Evolutionary conservation across 2,888 invertebrate species (phyloP), one percentile per base, ranked within the genome.

Genomic region (Agapetus fuscipes): DNA sequence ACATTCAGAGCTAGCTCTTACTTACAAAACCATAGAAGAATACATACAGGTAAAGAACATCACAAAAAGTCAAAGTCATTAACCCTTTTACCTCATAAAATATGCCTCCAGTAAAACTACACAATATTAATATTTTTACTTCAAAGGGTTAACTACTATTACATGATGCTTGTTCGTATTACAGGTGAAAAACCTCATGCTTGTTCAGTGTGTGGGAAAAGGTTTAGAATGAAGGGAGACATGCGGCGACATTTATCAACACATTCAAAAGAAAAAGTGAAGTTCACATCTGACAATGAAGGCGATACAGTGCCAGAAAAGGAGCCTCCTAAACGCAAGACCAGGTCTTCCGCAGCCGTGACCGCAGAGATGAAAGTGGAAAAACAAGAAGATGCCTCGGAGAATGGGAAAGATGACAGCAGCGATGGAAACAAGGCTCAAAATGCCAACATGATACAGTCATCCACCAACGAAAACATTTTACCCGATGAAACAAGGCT

Each of bases 1-100:
- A 76, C 79, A 14, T 91, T 91, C 65, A 69, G 90, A 28, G 88
- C 90, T 7, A 85, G 87, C 31, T 86, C 85, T 4, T 90, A 90
- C 63, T 59, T 89, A 7, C 81, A 85, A 52, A 84, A 80, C 53
- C 90, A 91, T 59, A 74, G 87, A 51, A 70, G 86, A 47, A 86
- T 87, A 39, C 90, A 90, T 53, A 90, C 90, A 12, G 89, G 83
- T 77, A 53, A 52, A 49, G 28, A n/a, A n/a, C n/a, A 27, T 29
- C 29, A 29, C 16, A 7, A 30, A 15, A 32, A n/a, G 36, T 30
- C 36, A 33, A 14, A 15, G 33, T 41, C 16, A 10, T 9, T 25
- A 11, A 30, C 31, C 24, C 9, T 2, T 13, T 9, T 3, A 16
- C 6, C 9, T 10, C 26, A n/a, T 13, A 10, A 15, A 15, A 17